A percentile compares a stretch with the other conserved stretches of the same genome.
Evolutionary conservation across 2,888 invertebrate genomes (phyloP).

Genomic region (Chrysolina oricalcia): DNA sequence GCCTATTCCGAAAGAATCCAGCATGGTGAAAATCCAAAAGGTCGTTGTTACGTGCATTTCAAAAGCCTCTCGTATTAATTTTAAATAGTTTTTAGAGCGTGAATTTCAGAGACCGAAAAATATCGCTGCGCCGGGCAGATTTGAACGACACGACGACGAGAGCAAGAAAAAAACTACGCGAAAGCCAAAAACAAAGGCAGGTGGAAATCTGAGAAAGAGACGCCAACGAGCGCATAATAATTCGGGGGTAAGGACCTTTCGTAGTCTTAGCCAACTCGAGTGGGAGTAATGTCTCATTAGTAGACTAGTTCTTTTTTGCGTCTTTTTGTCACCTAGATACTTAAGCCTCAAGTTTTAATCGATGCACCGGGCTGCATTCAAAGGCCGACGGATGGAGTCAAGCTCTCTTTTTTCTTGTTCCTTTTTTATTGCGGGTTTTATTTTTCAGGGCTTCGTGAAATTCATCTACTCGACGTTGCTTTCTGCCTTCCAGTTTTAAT

Average conservation of each 20-base stretch:
- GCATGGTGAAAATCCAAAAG: constrained; percentile 34
- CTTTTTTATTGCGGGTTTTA: constrained; percentile 47
- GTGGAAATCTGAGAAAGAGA: constrained; percentile 51
- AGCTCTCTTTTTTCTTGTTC: constrained; percentile 42
- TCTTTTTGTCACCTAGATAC: constrained; percentile 63
- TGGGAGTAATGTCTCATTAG: constrained; percentile 63
- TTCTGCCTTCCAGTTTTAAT: constrained; percentile 40
- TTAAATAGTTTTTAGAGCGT: constrained; percentile 48
- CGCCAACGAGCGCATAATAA: constrained; percentile 49
- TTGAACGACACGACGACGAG: constrained; percentile 39
- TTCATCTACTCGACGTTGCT: constrained; percentile 45
- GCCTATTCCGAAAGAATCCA: constrained; percentile 13
- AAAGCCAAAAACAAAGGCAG: constrained; percentile 53
- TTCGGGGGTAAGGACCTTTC: constrained; percentile 57
- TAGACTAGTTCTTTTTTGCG: constrained; percentile 60
- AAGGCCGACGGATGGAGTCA: constrained; percentile 48
- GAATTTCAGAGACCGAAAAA: constrained; percentile 46
- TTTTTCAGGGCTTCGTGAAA: constrained; percentile 52
- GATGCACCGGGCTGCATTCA: constrained; percentile 56
- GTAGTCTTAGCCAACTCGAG: constrained; percentile 53
- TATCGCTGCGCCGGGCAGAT: constrained; percentile 45
- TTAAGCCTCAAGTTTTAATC: constrained; percentile 62
- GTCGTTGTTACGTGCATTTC: constrained; percentile 39
- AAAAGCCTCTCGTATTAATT: constrained; percentile 41
- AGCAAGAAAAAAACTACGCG: constrained; percentile 43